A percentile compares a stretch with the other conserved stretches of the same genome.
phyloP scores from a whole-genome alignment of 1,140 invertebrate genomes.

The Phymorhynchus buccinoides region DNA sequence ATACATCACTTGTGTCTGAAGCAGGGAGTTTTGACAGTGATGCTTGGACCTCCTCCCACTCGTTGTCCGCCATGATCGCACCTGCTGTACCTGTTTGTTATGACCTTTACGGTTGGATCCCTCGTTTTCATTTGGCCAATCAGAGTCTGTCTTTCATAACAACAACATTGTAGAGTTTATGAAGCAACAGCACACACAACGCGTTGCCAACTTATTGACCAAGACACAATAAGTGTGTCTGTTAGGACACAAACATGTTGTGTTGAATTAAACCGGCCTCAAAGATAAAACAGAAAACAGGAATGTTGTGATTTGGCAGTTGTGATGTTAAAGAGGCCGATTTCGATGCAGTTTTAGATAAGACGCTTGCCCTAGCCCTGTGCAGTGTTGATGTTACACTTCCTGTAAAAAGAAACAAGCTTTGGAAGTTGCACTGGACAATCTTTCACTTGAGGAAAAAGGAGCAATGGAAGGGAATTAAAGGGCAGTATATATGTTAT shows the following conservation, averaged over 20 bases:
- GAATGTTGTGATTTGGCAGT: not conserved
- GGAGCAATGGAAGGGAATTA: not conserved
- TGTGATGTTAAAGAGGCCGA: not conserved
- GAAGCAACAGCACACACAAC: conserved; percentile 32
- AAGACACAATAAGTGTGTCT: not conserved
- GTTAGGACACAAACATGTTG: not conserved
- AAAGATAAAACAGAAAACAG: not conserved
- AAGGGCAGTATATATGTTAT: not conserved
- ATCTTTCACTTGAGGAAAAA: not conserved
- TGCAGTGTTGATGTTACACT: not conserved
- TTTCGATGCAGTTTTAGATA: not conserved
- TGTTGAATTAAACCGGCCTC: not conserved
- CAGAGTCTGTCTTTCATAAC: not conserved
- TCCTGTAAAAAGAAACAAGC: conserved; percentile 80
- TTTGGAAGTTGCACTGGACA: conserved; percentile 83
- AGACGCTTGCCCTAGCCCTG: not conserved
- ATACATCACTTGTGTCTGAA: conserved; percentile 33
- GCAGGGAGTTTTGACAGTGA: conserved; percentile 28
- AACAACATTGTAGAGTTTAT: not conserved
- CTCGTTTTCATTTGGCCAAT: conserved; percentile 33
- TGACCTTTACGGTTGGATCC: not conserved
- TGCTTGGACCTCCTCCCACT: conserved; percentile 23
- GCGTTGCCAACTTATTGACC: conserved; percentile 33
- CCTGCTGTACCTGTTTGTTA: not conserved
- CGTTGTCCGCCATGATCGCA: conserved; percentile 36